Conservation (phyloP, 2,797 vertebrate species). For the Natrix natrix region DNA sequence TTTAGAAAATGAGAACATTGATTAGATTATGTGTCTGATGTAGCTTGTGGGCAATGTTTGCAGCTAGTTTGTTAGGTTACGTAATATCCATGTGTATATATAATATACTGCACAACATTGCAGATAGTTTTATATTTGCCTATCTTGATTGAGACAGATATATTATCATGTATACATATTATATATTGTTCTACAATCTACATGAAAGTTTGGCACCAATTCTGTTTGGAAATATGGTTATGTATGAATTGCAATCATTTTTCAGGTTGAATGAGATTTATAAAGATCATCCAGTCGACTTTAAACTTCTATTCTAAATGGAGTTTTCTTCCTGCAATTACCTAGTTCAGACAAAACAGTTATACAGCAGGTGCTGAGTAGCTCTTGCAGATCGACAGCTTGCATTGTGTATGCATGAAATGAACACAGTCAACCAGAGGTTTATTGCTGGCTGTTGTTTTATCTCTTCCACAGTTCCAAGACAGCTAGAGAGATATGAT, state of each 20-base stretch:
- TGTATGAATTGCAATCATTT: not conserved
- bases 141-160: not conserved
- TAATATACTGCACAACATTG: not conserved
- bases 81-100: not conserved
- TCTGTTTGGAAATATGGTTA: not conserved
- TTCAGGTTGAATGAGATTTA: not conserved
- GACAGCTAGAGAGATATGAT: not conserved
- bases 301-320: not conserved
- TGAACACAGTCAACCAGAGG: not conserved
- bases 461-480: not conserved
- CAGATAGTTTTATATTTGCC: not conserved
- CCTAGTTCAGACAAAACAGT: not conserved
- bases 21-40: not conserved
- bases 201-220: not conserved
- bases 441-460: not conserved
- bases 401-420: not conserved
- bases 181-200: not conserved
- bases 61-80: not conserved
- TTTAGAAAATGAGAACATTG: not conserved
- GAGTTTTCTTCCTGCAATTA: not conserved
- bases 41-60: not conserved
- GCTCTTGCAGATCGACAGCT: not conserved
- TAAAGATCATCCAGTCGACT: not conserved
- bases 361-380: not conserved
- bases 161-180: not conserved